These are phyloP conservation scores for Andrena dorsata DNA, from an alignment of 2,888 invertebrate species.

Conservation along the genomic window DNA sequence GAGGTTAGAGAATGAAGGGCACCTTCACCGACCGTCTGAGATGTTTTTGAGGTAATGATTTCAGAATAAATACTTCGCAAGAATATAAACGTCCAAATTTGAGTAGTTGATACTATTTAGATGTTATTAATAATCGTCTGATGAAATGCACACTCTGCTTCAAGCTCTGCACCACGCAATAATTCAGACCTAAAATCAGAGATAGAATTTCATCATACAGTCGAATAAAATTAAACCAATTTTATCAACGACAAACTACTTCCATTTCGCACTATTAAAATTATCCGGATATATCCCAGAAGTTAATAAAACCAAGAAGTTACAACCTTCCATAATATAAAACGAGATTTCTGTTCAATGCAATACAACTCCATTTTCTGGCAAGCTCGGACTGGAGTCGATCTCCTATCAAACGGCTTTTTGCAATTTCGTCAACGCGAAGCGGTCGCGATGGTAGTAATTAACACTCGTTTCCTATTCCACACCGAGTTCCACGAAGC, in stretches of 20 bases:
- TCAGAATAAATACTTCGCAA: no score
- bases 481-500: neutral
- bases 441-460: neutral
- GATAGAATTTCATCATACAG: slow-evolving; percentile 7
- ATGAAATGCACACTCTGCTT: neutral
- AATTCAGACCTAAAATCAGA: neutral
- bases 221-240: neutral
- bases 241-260: neutral
- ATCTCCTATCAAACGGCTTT: neutral
- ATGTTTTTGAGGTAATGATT: no score
- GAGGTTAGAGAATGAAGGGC: neutral
- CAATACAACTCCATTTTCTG: neutral
- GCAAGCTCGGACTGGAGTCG: neutral
- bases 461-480: neutral
- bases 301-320: neutral
- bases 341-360: neutral
- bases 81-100: no score
- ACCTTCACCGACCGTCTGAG: no score
- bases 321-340: neutral
- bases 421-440: slow-evolving; percentile 3
- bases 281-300: neutral
- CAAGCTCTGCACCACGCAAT: no score
- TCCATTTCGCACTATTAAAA: no score
- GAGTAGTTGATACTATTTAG: neutral
- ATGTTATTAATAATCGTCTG: slow-evolving; percentile 2